Base-by-base conservation (phyloP, 2,888 invertebrate genomes). In the Adela reaumurella region DNA sequence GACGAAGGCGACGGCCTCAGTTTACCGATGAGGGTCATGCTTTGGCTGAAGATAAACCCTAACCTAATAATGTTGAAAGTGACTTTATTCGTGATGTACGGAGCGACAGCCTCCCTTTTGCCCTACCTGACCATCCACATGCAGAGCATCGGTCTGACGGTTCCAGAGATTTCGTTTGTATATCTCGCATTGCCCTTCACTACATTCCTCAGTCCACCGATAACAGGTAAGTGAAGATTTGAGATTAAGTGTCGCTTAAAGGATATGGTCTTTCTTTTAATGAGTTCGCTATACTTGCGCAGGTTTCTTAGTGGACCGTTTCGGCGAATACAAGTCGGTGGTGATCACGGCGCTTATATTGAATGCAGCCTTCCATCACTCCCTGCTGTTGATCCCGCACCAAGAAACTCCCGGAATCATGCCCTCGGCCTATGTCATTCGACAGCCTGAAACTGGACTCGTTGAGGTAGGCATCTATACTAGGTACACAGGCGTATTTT, bases 111-210 rank as follows among this genome's bases (percentile, higher is more conserved):
- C 47, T 90, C 90, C 6, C 79, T 94, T 47, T 71, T 94, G 50
- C 94, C 94, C 0, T 94, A 92, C 67, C 73, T 94, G 61, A 90
- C 93, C 2, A 88, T 94, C 56, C 94, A 93, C 74, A 94, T 94
- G 94, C 91, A 90, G 70, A 87, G 90, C 62, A 87, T 94, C 64
- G 94, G 94, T 52, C 79, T 94, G 51, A 89, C 90, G 45, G 88
- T 93, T 55, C 88, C 90, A 59, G 92, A 94, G 77, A 90, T 92
- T 53, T 91, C 92, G 49, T 86, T 92, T 61, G 90, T 94, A 58
- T 94, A 93, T 72, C 82, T 93, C 59, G 88, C 92, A 2, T 81
- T 94, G 62, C 93, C 94, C 8, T 88, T 94, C 59, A 89, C 92
- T 5, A 90, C 93, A 5, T 92, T 94, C 64, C 73, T 94, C 55